Percentiles rank a stretch among this genome's conserved stretches.
Evolutionary conservation across 2,113 vertebrate genomes (phyloP).

Genomic region (Hiodon tergisus): DNA sequence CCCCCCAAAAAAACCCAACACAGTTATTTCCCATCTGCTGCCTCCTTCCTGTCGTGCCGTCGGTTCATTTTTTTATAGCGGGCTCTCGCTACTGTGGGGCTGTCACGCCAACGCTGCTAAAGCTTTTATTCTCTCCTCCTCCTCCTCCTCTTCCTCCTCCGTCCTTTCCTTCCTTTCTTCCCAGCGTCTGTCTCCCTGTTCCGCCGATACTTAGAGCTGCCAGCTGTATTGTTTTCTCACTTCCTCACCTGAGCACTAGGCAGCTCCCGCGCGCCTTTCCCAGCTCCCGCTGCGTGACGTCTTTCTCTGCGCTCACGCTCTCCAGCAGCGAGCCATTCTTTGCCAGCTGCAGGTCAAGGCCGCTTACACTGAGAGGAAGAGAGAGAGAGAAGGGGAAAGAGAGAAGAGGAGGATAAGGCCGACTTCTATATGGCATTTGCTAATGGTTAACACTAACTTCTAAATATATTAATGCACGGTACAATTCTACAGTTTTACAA

Average conservation of each 20-base stretch:
- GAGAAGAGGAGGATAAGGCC: no score
- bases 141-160: background rate
- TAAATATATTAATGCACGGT: no score
- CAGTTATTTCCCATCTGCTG: slow-evolving; percentile 51
- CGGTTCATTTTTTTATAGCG: slow-evolving; percentile 23
- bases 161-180: background rate
- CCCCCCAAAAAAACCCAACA: slow-evolving; percentile 12
- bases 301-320: slow-evolving; percentile 45
- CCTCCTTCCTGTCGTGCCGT: slow-evolving; percentile 41
- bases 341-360: slow-evolving; percentile 54
- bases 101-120: background rate
- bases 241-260: slow-evolving; percentile 66
- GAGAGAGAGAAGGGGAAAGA: no score
- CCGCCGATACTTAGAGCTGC: background rate
- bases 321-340: slow-evolving; percentile 56
- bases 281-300: slow-evolving; percentile 54
- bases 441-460: no score
- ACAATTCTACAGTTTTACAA: no score
- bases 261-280: slow-evolving; percentile 50
- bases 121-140: slow-evolving; percentile 17
- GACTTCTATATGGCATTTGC: no score
- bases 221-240: slow-evolving; percentile 19
- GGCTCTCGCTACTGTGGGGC: slow-evolving; percentile 13
- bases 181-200: background rate
- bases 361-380: slow-evolving; percentile 50